phyloP scores from a whole-genome alignment of 2,888 invertebrate species.

The Trachelus tabidus region DNA sequence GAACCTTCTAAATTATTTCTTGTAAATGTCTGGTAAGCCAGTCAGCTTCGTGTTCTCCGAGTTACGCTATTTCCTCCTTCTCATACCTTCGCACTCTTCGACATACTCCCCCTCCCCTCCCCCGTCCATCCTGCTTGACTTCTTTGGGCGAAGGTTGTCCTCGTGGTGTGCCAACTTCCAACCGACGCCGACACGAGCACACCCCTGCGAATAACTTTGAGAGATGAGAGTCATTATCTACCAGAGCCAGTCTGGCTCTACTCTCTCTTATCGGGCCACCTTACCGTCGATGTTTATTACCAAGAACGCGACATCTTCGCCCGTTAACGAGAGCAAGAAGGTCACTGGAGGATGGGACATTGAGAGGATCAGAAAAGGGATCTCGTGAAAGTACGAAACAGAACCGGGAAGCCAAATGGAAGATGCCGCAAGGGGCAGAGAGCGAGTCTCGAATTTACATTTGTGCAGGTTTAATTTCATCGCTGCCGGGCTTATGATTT shows the following conservation, averaged over 20 bases:
- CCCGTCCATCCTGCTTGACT: not conserved
- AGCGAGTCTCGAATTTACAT: not conserved
- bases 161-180: not conserved
- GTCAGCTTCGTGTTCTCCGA: not conserved
- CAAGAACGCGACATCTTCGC: not conserved
- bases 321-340: not conserved
- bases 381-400: not conserved
- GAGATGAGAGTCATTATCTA: constrained; percentile 13
- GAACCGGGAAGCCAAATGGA: not conserved
- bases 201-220: constrained; percentile 14
- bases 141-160: not conserved
- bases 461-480: constrained; percentile 15
- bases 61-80: not conserved
- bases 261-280: not conserved
- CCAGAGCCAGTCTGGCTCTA: not conserved
- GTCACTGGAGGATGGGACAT: not conserved
- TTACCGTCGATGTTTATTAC: not conserved
- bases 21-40: constrained; percentile 13
- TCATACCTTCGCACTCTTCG: not conserved
- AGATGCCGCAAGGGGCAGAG: not conserved
- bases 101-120: not conserved
- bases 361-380: not conserved
- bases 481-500: constrained; percentile 13
- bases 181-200: not conserved
- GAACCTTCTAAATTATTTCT: constrained; percentile 15